A percentile compares a stretch with the other conserved stretches of the same genome.
These are phyloP conservation scores for Anolis apletophallus DNA, from an alignment of 2,797 vertebrate genomes.

Conservation along the genomic window DNA sequence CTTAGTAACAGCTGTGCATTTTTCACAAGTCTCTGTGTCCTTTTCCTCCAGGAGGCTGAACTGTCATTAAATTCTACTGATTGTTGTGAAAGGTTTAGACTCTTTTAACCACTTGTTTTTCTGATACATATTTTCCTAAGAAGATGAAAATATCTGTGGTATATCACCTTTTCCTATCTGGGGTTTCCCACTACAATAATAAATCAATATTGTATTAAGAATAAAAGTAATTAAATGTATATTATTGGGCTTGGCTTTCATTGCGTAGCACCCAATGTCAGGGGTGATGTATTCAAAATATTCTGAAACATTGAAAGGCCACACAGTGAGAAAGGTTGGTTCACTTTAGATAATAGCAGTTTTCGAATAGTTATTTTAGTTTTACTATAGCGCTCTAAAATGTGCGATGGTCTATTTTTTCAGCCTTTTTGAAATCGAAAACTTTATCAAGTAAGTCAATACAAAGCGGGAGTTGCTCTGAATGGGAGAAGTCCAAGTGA, in stretches of 20 bases:
- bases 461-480: slow-evolving; percentile 8
- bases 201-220: slow-evolving; percentile 7
- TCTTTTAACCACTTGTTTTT: slow-evolving; percentile 11
- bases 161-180: slow-evolving; percentile 21
- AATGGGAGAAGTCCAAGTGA: background rate
- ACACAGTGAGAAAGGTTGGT: background rate
- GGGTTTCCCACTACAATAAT: slow-evolving; percentile 15
- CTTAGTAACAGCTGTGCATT: slow-evolving; percentile 21
- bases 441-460: background rate
- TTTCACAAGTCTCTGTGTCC: slow-evolving; percentile 32
- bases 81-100: background rate
- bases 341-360: background rate
- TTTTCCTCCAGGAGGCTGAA: slow-evolving; percentile 14
- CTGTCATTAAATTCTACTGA: background rate
- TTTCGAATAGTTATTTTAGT: background rate
- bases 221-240: background rate
- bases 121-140: background rate
- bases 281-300: background rate
- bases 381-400: background rate
- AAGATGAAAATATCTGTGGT: slow-evolving; percentile 48
- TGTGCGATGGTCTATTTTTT: slow-evolving; percentile 12
- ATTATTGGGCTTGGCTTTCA: background rate
- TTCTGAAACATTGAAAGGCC: background rate
- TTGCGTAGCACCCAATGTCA: background rate
- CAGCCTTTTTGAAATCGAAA: background rate